phyloP scores from a whole-genome alignment of 2,888 invertebrate genomes.

The Erebia aethiops region DNA sequence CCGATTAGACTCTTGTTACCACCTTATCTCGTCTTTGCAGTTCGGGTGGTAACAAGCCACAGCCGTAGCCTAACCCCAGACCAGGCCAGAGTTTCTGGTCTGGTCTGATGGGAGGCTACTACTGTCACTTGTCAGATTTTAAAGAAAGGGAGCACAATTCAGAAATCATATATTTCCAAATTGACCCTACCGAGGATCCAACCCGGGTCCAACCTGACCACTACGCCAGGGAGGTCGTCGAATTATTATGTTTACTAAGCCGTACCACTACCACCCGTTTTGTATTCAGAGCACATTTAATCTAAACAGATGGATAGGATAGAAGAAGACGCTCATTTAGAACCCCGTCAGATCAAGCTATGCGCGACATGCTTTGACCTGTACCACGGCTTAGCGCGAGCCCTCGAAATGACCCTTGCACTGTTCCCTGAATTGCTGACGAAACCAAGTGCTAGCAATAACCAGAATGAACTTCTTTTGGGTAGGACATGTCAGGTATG shows the following conservation, averaged over 20 bases:
- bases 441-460: constrained; percentile 85
- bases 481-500: constrained; percentile 82
- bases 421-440: constrained; percentile 86
- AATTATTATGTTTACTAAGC: neutral
- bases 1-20: no score
- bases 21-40: no score
- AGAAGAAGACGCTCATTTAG: constrained; percentile 77
- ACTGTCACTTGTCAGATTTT: no score
- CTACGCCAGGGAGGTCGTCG: no score
- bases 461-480: constrained; percentile 85
- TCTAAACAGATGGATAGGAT: constrained; percentile 70
- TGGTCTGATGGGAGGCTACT: no score
- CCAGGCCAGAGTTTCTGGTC: no score
- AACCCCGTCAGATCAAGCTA: constrained; percentile 89
- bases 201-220: no score
- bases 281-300: neutral
- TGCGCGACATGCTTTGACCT: constrained; percentile 93
- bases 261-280: neutral
- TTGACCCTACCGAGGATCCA: no score
- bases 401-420: constrained; percentile 90
- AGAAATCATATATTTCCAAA: no score
- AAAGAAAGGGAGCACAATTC: no score
- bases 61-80: no score
- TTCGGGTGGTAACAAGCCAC: no score
- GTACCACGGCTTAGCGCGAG: constrained; percentile 89